A percentile compares a stretch with the other conserved stretches of the same genome.
Evolutionary conservation across 1,140 invertebrate species (phyloP).

Genomic region (Platorchestia sp.): DNA sequence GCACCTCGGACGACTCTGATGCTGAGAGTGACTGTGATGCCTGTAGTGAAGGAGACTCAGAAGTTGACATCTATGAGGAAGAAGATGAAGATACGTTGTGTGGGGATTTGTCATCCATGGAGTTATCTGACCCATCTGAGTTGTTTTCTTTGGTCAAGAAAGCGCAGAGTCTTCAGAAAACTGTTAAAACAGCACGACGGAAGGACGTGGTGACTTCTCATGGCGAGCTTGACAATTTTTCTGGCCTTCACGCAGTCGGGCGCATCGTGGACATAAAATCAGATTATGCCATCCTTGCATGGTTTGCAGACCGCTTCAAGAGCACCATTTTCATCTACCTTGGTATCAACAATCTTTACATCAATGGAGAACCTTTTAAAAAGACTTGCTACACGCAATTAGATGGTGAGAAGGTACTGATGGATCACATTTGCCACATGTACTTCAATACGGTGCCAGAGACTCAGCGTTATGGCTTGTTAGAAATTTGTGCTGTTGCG

Average conservation of each 20-base stretch:
- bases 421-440: background rate
- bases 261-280: background rate
- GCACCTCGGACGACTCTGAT: conserved; percentile 42
- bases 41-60: background rate
- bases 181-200: background rate
- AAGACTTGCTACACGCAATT: conserved; percentile 39
- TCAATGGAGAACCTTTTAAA: conserved; percentile 43
- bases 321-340: background rate
- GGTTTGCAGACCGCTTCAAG: background rate
- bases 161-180: background rate
- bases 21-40: background rate
- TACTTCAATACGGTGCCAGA: conserved; percentile 1
- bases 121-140: conserved; percentile 9
- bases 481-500: conserved; percentile 11
- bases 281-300: background rate
- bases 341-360: background rate
- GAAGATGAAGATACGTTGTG: background rate
- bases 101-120: background rate
- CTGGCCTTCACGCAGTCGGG: background rate
- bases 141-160: background rate
- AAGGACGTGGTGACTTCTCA: background rate
- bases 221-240: background rate
- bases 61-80: background rate
- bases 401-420: background rate
- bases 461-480: background rate